Base-by-base conservation (phyloP, 2,113 vertebrate genomes). In the Empidonax alnorum region DNA sequence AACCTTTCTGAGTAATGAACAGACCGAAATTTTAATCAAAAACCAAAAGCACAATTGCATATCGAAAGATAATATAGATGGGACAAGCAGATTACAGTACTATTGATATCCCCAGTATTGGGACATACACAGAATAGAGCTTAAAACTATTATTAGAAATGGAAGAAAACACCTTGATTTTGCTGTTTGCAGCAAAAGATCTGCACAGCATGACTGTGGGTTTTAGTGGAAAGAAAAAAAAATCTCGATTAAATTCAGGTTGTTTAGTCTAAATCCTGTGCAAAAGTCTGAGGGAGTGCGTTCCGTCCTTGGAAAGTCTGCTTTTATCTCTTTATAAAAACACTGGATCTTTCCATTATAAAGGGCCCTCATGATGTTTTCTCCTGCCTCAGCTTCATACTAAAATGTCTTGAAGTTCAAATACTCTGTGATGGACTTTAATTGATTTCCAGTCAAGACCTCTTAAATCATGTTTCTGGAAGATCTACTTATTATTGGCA, bases 391-490 rank as follows among this genome's bases (percentile, higher is more conserved):
- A 65, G 22, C 68, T 56, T 86, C 61, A 0, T 68, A 24, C n/a
- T 78, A 71, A 90, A 92, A 86, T 61, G 15, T 80, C 85, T 59
- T 77, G 47, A 89, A 81, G 90, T 68, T 93, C 73, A 78, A 89
- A 68, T 72, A 66, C 18, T 68, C 68, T 16, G 2, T 69, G 83
- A 90, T 82, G 62, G 76, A 89, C 49, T 82, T 89, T 9, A 87
- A 93, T 65, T 95, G 83, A 97, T 96, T 96, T 96, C 76, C 75
- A 88, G 84, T 94, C 94, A 95, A 76, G 52, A 10, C 44, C 47
- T 71, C 63, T 90, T 78, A 90, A 84, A 89, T 81, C 83, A 93
- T 6, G 4, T 50, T 93, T 89, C 66, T 91, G 66, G 67, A 83
- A 90, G 84, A 61, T 46, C 22, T 66, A 22, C 62, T 69, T 82